Evolutionary conservation across 2,888 invertebrate genomes (phyloP), one percentile per base, ranked within the genome.

Genomic region (Caprella mutica): DNA sequence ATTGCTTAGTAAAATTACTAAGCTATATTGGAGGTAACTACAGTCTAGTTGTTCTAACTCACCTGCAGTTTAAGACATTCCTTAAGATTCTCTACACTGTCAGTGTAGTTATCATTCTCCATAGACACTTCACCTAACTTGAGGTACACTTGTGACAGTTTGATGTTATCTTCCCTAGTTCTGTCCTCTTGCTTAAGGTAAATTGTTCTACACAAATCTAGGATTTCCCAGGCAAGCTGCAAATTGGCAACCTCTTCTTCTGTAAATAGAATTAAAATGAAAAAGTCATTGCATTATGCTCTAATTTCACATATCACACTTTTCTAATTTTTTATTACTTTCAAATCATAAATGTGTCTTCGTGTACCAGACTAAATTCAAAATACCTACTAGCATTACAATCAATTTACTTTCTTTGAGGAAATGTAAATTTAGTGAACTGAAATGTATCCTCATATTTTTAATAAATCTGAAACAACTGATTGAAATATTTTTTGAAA

Each of bases 211-310:
- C 93, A 85, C 29, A 93, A 72, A 70, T 94, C 93, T 50, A 96
- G 76, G 69, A 89, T 86, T 76, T 97, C 94, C 94, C 94, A 96
- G 0, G 94, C 89, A 21, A 94, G 76, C 74, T 94, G 87, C 54
- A 92, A 77, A 65, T 78, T 78, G 35, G 73, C 74, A 51, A 72
- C 77, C 52, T 74, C 74, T 24, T 73, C 73, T 21, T 72, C 72
- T 5, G 71, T n/a, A n/a, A n/a, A n/a, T n/a, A n/a, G n/a, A n/a
- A n/a, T n/a, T n/a, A n/a, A n/a, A n/a, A n/a, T n/a, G n/a, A n/a
- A n/a, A n/a, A n/a, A n/a, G n/a, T n/a, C n/a, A n/a, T n/a, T n/a
- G n/a, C n/a, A n/a, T n/a, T n/a, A n/a, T n/a, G n/a, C n/a, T n/a
- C n/a, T n/a, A n/a, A n/a, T n/a, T n/a, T n/a, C n/a, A n/a, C n/a